Conservation (phyloP, 2,113 vertebrate genomes). For the Tenrec ecaudatus region DNA sequence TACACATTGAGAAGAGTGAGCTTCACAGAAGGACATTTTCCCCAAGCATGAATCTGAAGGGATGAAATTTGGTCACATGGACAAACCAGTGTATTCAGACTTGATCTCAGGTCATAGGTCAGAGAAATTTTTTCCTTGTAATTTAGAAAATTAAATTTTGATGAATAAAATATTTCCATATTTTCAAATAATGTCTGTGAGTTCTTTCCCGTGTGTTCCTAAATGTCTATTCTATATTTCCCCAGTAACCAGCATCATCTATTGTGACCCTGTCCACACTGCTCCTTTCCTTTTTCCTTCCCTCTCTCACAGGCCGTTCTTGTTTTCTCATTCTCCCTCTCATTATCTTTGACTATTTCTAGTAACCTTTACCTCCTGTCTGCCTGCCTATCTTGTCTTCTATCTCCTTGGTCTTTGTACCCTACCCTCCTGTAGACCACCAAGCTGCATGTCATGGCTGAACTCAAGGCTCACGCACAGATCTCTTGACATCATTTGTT, state of each 20-base stretch:
- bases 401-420: background rate
- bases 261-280: background rate
- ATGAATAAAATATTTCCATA: background rate
- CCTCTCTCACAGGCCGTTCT: background rate
- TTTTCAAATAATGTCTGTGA: background rate
- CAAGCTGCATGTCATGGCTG: background rate
- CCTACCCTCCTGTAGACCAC: background rate
- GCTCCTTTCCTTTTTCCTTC: background rate
- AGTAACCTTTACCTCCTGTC: background rate
- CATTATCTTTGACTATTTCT: background rate
- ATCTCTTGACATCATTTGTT: background rate
- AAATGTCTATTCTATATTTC: background rate
- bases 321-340: background rate
- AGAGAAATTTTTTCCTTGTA: background rate
- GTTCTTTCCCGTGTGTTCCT: background rate
- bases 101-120: background rate
- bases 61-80: background rate
- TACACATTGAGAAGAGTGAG: background rate
- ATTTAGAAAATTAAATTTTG: constrained; percentile 7
- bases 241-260: background rate
- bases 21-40: background rate
- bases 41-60: background rate
- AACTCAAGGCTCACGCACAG: accelerated
- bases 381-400: background rate
- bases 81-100: background rate